Base-by-base conservation (phyloP, 2,113 vertebrate species). In the Hiodon alosoides region DNA sequence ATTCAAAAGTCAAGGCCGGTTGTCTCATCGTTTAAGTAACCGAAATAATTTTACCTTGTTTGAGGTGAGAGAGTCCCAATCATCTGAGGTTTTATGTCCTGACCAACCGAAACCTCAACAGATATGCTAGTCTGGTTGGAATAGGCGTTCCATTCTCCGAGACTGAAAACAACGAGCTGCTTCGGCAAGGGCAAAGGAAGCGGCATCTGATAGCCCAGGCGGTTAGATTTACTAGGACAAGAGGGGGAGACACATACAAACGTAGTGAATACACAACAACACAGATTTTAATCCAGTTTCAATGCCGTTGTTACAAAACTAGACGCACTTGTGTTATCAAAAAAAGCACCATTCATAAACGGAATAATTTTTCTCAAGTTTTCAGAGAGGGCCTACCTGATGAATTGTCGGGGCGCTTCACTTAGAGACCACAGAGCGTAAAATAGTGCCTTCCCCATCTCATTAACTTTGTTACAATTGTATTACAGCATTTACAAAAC, bases 91-190 rank as follows among this genome's bases (percentile, higher is more conserved):
- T 77, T 55, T 0, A 90, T 0, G 0, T 89, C 88, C 0, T 86
- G 79, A 31, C 90, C 86, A 73, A 94, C 86, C 75, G 89, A 70
- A 58, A 96, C 89, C 0, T 94, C 91, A 2, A 81, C 92, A 0
- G 79, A 75, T 1, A 95, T 53, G 1, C 78, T 84, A 0, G 83
- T 85, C 64, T 90, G 86, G 0, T 71, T 69, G 0, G 87, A 85
- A 72, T 86, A 91, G 5, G 72, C 78, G 54, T 76, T 86, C 94
- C 95, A 95, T 50, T 93, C 92, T n/a, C 94, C 94, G 0, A 96
- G 78, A 4, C 92, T 88, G 0, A 96, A 95, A 70, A 96, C 82
- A 67, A 95, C 85, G 75, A 95, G 85, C 69, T 92, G 90, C 59
- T 84, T 84, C 0, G 95, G 94, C 52, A 95, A 77, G 0, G 94